These are phyloP conservation scores for Rhyacophila evoluta DNA, from an alignment of 2,888 invertebrate species.

Conservation along the genomic window DNA sequence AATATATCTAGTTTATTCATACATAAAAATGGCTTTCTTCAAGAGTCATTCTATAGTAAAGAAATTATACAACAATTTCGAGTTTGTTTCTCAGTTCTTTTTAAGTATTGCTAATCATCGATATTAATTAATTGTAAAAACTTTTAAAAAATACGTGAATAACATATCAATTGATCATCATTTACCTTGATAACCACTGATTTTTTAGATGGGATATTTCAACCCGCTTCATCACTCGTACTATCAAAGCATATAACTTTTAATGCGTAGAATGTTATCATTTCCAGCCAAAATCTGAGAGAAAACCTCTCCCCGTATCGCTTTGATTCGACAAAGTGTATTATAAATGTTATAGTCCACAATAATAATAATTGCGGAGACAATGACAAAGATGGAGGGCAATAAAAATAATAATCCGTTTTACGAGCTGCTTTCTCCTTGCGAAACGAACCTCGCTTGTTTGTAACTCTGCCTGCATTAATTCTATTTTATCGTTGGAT, in stretches of 20 bases:
- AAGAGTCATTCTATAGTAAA: no score
- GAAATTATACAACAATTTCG: no score
- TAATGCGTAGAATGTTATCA: slow-evolving; percentile 49
- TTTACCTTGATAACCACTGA: background rate
- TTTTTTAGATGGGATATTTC: background rate
- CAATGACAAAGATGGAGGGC: slow-evolving; percentile 44
- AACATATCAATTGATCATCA: background rate
- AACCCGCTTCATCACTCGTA: background rate
- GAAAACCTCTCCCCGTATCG: slow-evolving; percentile 21
- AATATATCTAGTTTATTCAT: no score
- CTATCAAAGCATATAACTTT: slow-evolving; percentile 43
- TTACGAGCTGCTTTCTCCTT: slow-evolving; percentile 43
- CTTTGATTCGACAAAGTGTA: slow-evolving; percentile 45
- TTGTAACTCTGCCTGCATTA: background rate
- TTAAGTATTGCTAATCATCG: no score
- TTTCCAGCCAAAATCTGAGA: slow-evolving; percentile 41
- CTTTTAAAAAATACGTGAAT: no score
- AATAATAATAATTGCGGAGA: slow-evolving; percentile 51
- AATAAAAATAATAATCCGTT: slow-evolving; percentile 55
- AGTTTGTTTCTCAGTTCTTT: no score
- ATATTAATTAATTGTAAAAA: no score
- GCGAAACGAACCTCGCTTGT: slow-evolving; percentile 3
- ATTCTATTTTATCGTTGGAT: background rate
- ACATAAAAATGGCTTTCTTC: no score
- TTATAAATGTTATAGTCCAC: slow-evolving; percentile 49